Evolutionary conservation across 2,113 vertebrate genomes (phyloP).

Genomic region (Struthidea cinerea): DNA sequence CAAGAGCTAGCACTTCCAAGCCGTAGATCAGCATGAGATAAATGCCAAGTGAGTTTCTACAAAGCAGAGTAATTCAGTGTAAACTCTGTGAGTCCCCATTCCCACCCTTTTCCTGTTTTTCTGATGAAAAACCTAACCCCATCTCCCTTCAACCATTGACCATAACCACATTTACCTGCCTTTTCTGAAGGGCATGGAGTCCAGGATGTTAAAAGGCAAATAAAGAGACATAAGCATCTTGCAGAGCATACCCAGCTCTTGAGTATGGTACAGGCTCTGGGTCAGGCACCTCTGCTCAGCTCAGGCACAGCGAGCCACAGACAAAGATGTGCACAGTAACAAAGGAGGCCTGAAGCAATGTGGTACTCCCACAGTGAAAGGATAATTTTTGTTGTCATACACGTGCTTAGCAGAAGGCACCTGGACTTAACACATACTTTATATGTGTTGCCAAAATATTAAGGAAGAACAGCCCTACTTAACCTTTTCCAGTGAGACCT

Average conservation of each 20-base stretch:
- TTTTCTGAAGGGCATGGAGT: neutral
- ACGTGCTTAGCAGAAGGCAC: neutral
- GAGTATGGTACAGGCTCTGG: neutral
- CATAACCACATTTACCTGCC: neutral
- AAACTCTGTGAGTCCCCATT: too few relatives aligned
- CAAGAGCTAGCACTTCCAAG: neutral
- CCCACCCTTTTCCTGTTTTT: neutral
- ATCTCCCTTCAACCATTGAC: neutral
- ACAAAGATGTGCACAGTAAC: neutral
- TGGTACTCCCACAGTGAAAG: neutral
- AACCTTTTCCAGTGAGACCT: neutral
- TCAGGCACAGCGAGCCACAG: neutral
- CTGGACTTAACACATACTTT: neutral
- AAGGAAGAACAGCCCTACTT: neutral
- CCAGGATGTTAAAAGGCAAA: neutral
- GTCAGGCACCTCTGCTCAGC: neutral
- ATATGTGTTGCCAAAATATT: neutral
- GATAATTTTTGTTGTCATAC: rapidly evolving
- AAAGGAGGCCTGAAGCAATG: neutral
- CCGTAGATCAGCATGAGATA: neutral
- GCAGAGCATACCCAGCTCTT: neutral
- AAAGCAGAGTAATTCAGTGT: neutral
- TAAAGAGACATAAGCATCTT: neutral
- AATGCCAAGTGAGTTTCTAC: neutral
- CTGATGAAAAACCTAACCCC: neutral